Base-by-base conservation (phyloP, 2,113 vertebrate genomes). In the Hassar affinis region DNA sequence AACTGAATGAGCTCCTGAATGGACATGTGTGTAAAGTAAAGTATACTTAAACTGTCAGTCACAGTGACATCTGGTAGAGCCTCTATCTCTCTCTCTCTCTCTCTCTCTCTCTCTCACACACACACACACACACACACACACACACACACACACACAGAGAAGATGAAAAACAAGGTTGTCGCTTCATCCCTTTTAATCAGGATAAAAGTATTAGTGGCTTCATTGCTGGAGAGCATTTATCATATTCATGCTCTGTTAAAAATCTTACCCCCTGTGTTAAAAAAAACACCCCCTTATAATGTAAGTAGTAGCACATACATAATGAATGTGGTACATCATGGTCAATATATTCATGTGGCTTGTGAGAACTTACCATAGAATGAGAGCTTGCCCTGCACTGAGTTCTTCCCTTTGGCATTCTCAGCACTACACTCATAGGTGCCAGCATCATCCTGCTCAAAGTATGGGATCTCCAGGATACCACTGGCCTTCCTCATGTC, bases 391-490 rank as follows among this genome's bases (percentile, higher is more conserved):
- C 98, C 98, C 84, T 95, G 94, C 5, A 97, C 98, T 6, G 96
- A 93, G 5, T 99, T 99, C 74, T 88, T 96, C 4, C 98, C 98
- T 76, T 97, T 92, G 66, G 97, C 95, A 12, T 99, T 99, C 85
- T 99, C 98, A 0, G 98, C 97, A 49, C 97, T 89, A 0, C 98
- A 99, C 68, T 99, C 98, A 0, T 99, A 99, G 0, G 80, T 91
- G 0, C 97, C 97, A 0, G 97, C 93, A 0, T 99, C 98, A 76
- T 98, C 97, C 84, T 98, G 98, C 91, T 99, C 98, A 83, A 99
- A 99, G 62, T 98, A 98, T 3, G 97, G 97, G 90, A 99, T 98
- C 89, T 99, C 97, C 11, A 99, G 93, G 61, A 98, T 94, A 0
- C 96, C 96, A 3, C 93, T 97, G 0, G 96, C 94, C 51, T 96